Conservation (phyloP, 2,113 vertebrate species). For the Oceanites oceanicus region DNA sequence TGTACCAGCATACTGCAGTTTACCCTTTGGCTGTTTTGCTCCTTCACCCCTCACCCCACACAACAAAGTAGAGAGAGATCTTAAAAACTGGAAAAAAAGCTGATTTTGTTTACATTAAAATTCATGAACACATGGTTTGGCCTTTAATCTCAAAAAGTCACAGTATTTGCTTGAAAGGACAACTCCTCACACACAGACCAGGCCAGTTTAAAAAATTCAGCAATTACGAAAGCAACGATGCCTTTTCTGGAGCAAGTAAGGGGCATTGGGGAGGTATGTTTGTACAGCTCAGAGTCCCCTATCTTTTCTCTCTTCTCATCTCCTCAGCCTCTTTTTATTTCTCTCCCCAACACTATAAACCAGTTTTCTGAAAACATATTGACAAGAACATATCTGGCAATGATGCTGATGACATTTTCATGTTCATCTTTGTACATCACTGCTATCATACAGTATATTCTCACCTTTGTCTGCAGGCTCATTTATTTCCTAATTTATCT, state of each 20-base stretch:
- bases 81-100: not conserved
- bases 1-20: not conserved
- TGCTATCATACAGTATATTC: not conserved
- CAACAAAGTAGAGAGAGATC: not conserved
- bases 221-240: not conserved
- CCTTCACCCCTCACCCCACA: not conserved
- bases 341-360: not conserved
- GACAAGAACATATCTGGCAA: not conserved
- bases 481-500: not conserved
- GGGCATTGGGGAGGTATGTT: not conserved
- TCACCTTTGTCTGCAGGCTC: not conserved
- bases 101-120: constrained; percentile 40
- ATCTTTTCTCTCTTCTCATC: not conserved
- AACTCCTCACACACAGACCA: not conserved
- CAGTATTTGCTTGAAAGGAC: not conserved
- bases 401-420: not conserved
- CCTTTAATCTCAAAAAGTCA: constrained; percentile 11
- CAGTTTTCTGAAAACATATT: not conserved
- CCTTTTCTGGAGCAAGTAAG: not conserved
- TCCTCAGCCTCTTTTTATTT: not conserved
- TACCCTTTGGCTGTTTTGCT: not conserved
- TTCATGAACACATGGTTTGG: constrained; percentile 22
- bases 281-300: not conserved
- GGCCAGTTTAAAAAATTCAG: not conserved
- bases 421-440: not conserved